These are phyloP conservation scores for Macrotis lagotis DNA, from an alignment of 2,113 vertebrate genomes.

Conservation along the genomic window DNA sequence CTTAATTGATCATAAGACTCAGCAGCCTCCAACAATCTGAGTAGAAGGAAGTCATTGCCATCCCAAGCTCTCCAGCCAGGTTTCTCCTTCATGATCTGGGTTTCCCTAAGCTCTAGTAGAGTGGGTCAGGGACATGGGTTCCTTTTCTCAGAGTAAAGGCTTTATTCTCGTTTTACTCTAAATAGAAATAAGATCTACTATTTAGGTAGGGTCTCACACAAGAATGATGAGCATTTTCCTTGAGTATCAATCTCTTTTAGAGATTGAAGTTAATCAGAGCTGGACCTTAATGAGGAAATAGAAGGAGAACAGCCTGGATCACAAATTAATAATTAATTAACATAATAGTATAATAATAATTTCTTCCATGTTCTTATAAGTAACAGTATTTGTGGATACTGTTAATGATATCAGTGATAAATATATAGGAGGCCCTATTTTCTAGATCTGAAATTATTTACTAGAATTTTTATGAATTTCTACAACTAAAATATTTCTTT, in stretches of 20 bases:
- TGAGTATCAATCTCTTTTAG: neutral
- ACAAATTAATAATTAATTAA: neutral
- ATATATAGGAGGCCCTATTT: neutral
- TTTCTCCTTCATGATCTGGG: neutral
- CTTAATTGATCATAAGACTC: neutral
- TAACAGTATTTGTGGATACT: neutral
- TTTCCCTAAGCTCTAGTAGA: neutral
- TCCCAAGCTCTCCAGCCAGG: too few relatives aligned
- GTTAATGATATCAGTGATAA: too few relatives aligned
- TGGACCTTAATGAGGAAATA: neutral
- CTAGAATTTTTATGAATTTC: neutral
- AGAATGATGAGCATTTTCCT: neutral
- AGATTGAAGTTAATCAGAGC: neutral
- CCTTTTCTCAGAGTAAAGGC: neutral
- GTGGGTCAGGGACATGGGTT: neutral
- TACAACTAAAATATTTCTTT: neutral
- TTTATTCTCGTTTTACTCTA: neutral
- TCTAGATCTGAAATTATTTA: neutral
- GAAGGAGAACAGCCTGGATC: neutral
- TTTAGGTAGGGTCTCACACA: too few relatives aligned
- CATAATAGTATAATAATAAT: too few relatives aligned
- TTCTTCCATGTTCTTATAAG: neutral
- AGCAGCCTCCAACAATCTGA: too few relatives aligned
- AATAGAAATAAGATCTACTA: neutral
- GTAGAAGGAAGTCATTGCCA: too few relatives aligned